Base-by-base conservation (phyloP, 1,140 invertebrate genomes). In the Aricia agestis region DNA sequence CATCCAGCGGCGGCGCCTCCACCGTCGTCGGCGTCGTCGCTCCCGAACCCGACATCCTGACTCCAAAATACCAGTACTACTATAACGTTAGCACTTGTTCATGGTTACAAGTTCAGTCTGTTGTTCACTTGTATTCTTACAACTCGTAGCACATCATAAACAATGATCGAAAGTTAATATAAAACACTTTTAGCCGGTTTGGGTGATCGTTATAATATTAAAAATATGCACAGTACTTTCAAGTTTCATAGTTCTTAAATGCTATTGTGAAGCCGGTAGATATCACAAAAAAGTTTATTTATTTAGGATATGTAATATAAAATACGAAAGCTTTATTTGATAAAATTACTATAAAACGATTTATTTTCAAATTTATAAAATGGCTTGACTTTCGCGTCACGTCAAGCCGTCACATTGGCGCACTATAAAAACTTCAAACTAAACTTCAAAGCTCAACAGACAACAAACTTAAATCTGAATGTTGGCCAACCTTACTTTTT, bases 1-100 rank as follows among this genome's bases (percentile, higher is more conserved):
- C 86, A 59, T 89, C 85, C 66, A 86, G 79, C 58, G 75, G 73
- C 17, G 81, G 77, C 69, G 81, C 77, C 68, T 82, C 83, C 58
- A 71, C 67, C 73, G 75, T 66, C 74, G 82, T 82, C 73, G 86
- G 81, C 71, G 85, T 84, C 71, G 82, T 79, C 11, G 82, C 80
- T 41, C 76, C 85, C 17, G 87, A 85, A 77, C 78, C 80, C 70
- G 76, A 74, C 79, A 81, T 79, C 67, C 6, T 63, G 1, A 59
- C 45, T 52, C 69, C 74, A 57, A 68, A 69, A 67, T 63, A 45
- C 42, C 61, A 42, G 15, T 42, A 42, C 42, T 13, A 31, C n/a
- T 65, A 45, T 25, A 61, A 18, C 17, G 18, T 65, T 42, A 70
- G 36, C 59, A 70, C 68, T 65, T 42, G 63, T 63, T 19, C 58